Evolutionary conservation across 2,797 vertebrate genomes (phyloP).

Genomic region (Zalophus californianus): DNA sequence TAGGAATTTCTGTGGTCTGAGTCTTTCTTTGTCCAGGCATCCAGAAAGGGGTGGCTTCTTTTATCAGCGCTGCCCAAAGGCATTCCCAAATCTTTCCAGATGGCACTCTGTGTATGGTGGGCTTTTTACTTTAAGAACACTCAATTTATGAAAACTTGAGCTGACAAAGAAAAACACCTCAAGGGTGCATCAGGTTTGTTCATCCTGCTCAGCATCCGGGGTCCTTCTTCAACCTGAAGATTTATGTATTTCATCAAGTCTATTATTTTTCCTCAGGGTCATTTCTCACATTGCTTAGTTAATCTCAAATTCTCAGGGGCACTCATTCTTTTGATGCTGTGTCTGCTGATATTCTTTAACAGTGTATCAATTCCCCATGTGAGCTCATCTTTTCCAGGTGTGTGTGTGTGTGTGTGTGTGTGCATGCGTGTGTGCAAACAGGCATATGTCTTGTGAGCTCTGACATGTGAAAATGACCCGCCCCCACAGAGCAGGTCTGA

Average conservation of each 20-base stretch:
- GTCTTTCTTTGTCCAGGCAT: neutral
- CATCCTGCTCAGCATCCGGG: neutral
- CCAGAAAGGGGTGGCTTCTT: neutral
- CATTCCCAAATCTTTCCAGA: neutral
- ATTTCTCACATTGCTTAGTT: neutral
- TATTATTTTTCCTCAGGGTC: neutral
- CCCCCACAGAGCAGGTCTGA: neutral
- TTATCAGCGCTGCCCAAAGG: neutral
- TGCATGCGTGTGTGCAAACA: fast-evolving
- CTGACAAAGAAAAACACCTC: neutral
- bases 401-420: no score
- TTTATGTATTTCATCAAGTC: neutral
- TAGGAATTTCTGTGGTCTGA: neutral
- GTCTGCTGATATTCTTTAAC: neutral
- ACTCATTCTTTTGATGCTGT: neutral
- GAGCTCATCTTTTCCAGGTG: neutral
- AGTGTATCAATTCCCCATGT: neutral
- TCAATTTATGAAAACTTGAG: neutral
- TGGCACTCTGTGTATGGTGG: neutral
- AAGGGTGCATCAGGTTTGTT: no score
- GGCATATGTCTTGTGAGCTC: neutral
- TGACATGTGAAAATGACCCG: neutral
- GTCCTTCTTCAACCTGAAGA: neutral
- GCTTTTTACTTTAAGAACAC: neutral
- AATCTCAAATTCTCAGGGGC: neutral